Evolutionary conservation across 2,888 invertebrate species (phyloP).

Genomic region (Heliconius aoede): DNA sequence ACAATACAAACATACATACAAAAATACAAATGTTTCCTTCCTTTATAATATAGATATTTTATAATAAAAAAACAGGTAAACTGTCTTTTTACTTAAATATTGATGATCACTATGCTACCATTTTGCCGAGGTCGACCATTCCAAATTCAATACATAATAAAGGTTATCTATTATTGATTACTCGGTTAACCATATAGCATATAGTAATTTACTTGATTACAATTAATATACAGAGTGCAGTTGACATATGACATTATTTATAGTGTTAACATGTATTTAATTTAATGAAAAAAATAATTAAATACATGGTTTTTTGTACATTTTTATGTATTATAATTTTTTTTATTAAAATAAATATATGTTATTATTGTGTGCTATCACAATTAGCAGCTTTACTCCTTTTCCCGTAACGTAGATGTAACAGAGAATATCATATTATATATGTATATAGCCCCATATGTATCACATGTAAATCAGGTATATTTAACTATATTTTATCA

Average conservation of each 20-base stretch:
- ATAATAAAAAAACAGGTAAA: too few species aligned
- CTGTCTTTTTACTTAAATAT: not conserved
- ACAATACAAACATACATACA: too few species aligned
- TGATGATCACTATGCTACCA: not conserved
- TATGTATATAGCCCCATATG: not conserved
- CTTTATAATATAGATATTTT: too few species aligned
- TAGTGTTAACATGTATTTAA: too few species aligned
- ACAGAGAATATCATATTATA: too few species aligned
- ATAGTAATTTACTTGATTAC: slow-evolving; percentile 17
- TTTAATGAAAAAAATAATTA: too few species aligned
- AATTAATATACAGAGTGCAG: not conserved
- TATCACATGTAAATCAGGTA: not conserved
- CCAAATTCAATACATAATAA: slow-evolving; percentile 1
- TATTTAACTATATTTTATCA: not conserved
- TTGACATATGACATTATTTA: not conserved
- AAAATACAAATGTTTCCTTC: too few species aligned
- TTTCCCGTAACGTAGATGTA: too few species aligned
- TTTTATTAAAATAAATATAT: too few species aligned
- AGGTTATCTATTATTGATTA: slow-evolving; percentile 17
- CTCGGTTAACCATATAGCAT: slow-evolving; percentile 13
- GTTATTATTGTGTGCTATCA: too few species aligned
- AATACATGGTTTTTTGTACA: too few species aligned
- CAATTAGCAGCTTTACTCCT: too few species aligned
- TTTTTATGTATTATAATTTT: not conserved
- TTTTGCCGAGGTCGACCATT: not conserved